Percentiles rank a stretch among this genome's conserved stretches.
Conservation (phyloP, 2,888 invertebrate genomes). For the Calephelis perditalis region DNA sequence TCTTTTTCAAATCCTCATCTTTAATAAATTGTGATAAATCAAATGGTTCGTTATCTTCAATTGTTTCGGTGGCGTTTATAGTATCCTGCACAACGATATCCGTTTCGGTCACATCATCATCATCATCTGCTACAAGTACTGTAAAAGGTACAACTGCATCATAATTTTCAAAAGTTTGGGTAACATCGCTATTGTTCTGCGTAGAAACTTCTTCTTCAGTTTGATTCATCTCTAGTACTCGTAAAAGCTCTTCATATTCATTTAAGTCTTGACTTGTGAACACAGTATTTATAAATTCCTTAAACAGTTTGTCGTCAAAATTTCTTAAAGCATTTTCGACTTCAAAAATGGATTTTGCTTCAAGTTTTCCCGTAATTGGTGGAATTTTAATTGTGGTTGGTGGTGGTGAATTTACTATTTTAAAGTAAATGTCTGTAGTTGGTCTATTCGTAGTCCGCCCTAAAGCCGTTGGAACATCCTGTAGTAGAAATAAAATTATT, state of each 20-base stretch:
- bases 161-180: too few species aligned
- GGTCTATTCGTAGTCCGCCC: conserved; percentile 35
- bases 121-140: too few species aligned
- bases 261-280: conserved; percentile 43
- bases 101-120: too few species aligned
- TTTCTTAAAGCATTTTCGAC: conserved; percentile 33
- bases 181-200: not conserved
- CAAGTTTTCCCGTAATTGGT: conserved; percentile 30
- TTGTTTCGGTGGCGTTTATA: not conserved
- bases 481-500: conserved; percentile 18
- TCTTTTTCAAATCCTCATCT: not conserved
- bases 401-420: conserved; percentile 1
- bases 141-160: too few species aligned
- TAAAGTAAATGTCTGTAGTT: conserved; percentile 1
- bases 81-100: too few species aligned
- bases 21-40: conserved; percentile 1
- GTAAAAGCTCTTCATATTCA: conserved; percentile 26
- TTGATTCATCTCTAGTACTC: not conserved
- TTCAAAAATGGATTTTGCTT: conserved; percentile 29
- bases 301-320: conserved; percentile 36
- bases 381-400: conserved; percentile 38
- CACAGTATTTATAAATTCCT: conserved; percentile 44
- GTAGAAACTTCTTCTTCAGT: conserved; percentile 1
- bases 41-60: conserved; percentile 19
- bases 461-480: conserved; percentile 37